These are phyloP conservation scores for Phylloscopus whistleri DNA, from an alignment of 2,113 vertebrate genomes.

Conservation along the genomic window DNA sequence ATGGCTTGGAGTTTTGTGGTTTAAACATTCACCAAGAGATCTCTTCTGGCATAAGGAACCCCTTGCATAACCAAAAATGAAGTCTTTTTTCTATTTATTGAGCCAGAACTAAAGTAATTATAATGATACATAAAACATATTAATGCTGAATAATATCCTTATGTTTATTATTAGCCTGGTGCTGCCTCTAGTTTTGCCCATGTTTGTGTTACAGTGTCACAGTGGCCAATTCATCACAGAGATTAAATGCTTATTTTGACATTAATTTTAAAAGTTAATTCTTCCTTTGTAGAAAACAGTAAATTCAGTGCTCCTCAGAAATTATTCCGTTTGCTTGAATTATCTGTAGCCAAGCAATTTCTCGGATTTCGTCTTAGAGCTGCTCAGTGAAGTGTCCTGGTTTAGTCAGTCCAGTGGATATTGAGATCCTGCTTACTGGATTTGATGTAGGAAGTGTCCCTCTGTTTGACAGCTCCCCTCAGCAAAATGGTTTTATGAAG, in stretches of 20 bases:
- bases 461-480: neutral
- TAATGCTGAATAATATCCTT: neutral
- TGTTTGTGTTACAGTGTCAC: neutral
- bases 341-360: neutral
- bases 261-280: constrained; percentile 2
- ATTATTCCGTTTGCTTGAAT: neutral
- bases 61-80: neutral
- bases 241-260: constrained; percentile 22
- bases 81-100: neutral
- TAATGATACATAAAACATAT: neutral
- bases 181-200: neutral
- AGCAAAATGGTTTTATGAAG: neutral
- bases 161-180: neutral
- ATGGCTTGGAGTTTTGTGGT: neutral
- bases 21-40: neutral
- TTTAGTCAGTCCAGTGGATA: neutral
- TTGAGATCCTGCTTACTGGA: neutral
- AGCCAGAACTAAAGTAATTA: neutral
- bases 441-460: neutral
- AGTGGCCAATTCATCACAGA: neutral
- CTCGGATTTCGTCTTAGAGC: neutral
- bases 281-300: neutral
- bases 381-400: neutral
- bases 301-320: neutral
- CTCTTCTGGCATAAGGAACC: neutral